A percentile compares a stretch with the other conserved stretches of the same genome.
These are phyloP conservation scores for Champsocephalus esox DNA, from an alignment of 2,797 vertebrate species.

Conservation along the genomic window DNA sequence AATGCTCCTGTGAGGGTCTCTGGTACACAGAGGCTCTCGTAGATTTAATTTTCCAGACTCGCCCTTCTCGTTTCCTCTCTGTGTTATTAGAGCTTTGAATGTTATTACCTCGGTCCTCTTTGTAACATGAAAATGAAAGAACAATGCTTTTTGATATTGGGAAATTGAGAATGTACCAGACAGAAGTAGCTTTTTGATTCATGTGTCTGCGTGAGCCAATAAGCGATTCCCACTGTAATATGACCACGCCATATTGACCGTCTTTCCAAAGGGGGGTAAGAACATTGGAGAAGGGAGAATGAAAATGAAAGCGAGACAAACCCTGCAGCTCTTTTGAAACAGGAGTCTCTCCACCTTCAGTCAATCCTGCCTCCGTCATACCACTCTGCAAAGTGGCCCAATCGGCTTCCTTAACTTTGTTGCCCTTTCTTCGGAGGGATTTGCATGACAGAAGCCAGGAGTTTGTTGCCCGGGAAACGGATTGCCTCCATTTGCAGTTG, in stretches of 20 bases:
- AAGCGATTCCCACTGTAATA: conserved; percentile 35
- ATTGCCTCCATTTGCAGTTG: conserved; percentile 81
- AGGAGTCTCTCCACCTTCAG: conserved; percentile 53
- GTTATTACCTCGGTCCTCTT: conserved; percentile 57
- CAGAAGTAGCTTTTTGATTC: conserved; percentile 28
- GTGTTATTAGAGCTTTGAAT: conserved; percentile 71
- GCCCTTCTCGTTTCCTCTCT: conserved; percentile 64
- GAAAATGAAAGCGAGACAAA: conserved; percentile 49
- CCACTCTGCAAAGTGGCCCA: conserved; percentile 73
- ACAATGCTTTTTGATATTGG: conserved; percentile 40
- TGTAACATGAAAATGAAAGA: conserved; percentile 50
- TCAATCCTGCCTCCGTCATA: conserved; percentile 62
- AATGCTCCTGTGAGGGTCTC: conserved; percentile 79
- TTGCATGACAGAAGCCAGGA: conserved; percentile 82
- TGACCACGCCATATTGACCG: conserved; percentile 36
- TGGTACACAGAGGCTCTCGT: conserved; percentile 73
- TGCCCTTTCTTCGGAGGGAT: conserved; percentile 77
- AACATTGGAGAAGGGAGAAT: conserved; percentile 55
- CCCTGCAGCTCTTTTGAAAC: conserved; percentile 57
- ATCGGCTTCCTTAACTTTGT: conserved; percentile 81
- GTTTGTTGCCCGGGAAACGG: conserved; percentile 83
- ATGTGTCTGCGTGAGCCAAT: conserved; percentile 29
- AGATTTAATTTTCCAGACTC: conserved; percentile 81
- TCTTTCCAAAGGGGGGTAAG: conserved; percentile 47
- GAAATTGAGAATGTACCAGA: conserved; percentile 13